phyloP scores from a whole-genome alignment of 2,797 vertebrate genomes.

The Scyliorhinus canicula region DNA sequence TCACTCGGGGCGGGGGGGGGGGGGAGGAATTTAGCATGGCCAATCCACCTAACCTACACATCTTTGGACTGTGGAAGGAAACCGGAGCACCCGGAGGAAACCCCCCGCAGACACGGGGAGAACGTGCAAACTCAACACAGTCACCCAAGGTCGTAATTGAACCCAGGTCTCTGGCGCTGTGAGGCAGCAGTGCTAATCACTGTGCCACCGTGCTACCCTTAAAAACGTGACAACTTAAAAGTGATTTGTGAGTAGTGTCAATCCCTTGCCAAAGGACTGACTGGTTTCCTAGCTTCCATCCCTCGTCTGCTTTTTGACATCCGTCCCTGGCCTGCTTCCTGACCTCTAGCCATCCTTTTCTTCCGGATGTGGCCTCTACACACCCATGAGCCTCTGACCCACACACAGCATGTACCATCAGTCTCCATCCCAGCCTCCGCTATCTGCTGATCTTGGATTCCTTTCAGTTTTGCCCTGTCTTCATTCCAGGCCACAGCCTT shows the following conservation, averaged over 20 bases:
- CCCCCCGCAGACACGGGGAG: no score
- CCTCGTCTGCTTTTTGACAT: background rate
- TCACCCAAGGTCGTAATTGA: no score
- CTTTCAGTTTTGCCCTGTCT: background rate
- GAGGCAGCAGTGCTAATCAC: no score
- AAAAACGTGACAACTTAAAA: no score
- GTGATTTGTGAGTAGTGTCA: background rate
- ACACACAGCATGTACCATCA: background rate
- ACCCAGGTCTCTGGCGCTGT: no score
- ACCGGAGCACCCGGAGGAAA: no score
- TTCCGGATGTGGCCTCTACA: background rate
- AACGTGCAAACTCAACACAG: no score
- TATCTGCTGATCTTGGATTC: background rate
- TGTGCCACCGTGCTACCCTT: no score
- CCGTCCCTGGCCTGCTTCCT: background rate
- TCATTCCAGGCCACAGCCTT: background rate
- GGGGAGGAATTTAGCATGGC: no score
- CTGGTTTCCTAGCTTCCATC: background rate
- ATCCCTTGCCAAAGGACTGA: background rate
- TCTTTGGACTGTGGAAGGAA: no score
- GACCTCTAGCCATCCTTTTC: background rate
- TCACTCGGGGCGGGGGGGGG: no score
- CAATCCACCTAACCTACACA: no score
- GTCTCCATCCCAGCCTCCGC: background rate
- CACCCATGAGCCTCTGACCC: background rate